Evolutionary conservation across 1,140 invertebrate species (phyloP), one percentile per base, ranked within the genome.

Genomic region (Platorchestia sp.): DNA sequence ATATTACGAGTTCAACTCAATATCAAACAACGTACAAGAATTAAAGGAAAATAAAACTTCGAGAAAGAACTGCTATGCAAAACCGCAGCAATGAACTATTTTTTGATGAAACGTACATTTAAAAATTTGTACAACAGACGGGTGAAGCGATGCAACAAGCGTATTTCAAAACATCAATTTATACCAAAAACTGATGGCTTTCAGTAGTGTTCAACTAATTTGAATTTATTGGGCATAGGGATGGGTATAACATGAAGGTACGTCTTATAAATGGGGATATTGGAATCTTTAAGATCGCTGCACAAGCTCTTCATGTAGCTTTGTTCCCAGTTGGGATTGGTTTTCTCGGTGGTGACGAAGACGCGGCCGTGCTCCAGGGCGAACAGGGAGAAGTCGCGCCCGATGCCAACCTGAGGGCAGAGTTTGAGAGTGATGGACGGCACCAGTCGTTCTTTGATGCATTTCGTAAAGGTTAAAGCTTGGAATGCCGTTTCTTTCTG

Each of bases 161-260:
- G 19, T 51, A 51, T 51, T 51, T 51, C 19, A 6, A 51, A 51
- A 51, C 47, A 6, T 51, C 6, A 51, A 51, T 19, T 51, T 51
- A n/a, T 19, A 75, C 36, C 59, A 75, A 75, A 75, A 75, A 75
- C 59, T n/a, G 36, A 75, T 75, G 14, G 59, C 27, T n/a, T 47
- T 96, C 96, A 97, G 95, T 97, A 96, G 75, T 96, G 95, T 97
- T 98, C 98, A 95, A 98, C 97, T 86, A 98, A 97, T 96, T 98
- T 98, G 97, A 99, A 99, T 96, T 97, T 97, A 95, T 98, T 97
- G 96, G 98, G 98, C 96, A 98, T 98, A 95, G 98, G 97, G 75
- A 98, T 97, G 0, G 98, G 98, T 96, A 99, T 97, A 89, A 99
- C 97, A 97, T 99, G 98, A 96, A 98, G 98, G 96, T 98, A 98